Evolutionary conservation across 2,113 vertebrate genomes (phyloP).

Genomic region (Gallinago media): DNA sequence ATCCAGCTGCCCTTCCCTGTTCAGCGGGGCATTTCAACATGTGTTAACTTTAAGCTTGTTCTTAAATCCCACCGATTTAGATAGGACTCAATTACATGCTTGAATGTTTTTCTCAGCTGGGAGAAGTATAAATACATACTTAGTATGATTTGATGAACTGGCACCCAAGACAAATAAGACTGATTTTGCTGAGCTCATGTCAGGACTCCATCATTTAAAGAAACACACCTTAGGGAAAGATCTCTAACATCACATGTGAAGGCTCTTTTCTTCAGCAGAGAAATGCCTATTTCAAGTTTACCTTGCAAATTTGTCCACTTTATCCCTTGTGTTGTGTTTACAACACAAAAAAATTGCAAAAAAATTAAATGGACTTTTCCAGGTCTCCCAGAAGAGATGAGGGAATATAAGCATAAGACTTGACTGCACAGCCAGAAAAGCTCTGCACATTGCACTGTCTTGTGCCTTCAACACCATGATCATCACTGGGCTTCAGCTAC

Average conservation of each 20-base stretch:
- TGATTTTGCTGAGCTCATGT: neutral
- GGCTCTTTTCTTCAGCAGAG: neutral
- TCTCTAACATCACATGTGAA: rapidly evolving
- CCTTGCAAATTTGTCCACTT: neutral
- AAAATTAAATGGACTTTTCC: neutral
- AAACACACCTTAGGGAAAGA: neutral
- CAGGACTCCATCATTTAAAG: rapidly evolving
- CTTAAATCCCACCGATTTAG: neutral
- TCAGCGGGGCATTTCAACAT: neutral
- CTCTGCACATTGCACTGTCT: rapidly evolving
- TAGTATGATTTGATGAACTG: neutral
- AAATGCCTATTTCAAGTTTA: neutral
- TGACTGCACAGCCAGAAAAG: neutral
- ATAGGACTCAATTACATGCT: neutral
- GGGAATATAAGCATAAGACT: rapidly evolving
- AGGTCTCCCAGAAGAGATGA: neutral
- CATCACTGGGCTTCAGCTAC: neutral
- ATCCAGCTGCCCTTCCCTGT: neutral
- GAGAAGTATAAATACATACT: neutral
- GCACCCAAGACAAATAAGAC: neutral
- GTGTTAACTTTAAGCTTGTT: neutral
- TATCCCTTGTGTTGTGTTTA: neutral
- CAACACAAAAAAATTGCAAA: neutral
- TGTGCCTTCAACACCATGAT: neutral
- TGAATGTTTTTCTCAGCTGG: neutral